Evolutionary conservation across 2,113 vertebrate genomes (phyloP).

Genomic region (Paramisgurnus dabryanus): DNA sequence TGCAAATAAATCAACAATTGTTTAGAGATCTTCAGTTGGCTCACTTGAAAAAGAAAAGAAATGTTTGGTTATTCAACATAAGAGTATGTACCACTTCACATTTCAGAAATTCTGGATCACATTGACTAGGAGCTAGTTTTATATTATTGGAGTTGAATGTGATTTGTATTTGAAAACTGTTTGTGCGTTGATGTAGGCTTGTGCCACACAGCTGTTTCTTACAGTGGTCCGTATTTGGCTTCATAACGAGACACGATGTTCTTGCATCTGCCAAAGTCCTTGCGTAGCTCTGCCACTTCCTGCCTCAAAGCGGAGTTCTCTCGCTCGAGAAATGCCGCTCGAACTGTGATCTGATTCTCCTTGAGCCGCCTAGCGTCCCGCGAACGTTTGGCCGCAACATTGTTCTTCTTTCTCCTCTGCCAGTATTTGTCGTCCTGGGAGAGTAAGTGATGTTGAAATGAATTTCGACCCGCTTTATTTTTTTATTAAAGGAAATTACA

Average conservation of each 20-base stretch:
- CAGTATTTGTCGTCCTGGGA: conserved; percentile 93
- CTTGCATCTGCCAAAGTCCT: conserved; percentile 87
- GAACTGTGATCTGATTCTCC: conserved; percentile 97
- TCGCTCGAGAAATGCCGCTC: conserved; percentile 93
- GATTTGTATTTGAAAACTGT: neutral
- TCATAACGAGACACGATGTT: conserved; percentile 84
- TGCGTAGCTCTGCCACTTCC: conserved; percentile 91
- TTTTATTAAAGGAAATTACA: no score
- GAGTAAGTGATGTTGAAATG: neutral
- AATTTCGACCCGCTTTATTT: neutral
- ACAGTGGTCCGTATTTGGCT: conserved; percentile 87
- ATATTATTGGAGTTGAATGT: neutral
- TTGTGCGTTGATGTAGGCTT: neutral
- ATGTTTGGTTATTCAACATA: conserved; percentile 43
- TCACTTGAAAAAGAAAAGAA: conserved; percentile 71
- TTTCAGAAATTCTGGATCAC: neutral
- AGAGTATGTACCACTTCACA: neutral
- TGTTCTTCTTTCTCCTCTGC: conserved; percentile 95
- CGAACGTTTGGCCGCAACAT: conserved; percentile 92
- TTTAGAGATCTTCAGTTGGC: conserved; percentile 61
- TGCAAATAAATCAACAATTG: conserved; percentile 58
- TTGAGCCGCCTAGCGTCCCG: conserved; percentile 92
- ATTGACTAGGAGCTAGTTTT: no score
- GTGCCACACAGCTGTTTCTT: conserved; percentile 67
- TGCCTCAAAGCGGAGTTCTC: conserved; percentile 90